Evolutionary conservation across 2,888 invertebrate genomes (phyloP).

Genomic region (Agrochola litura): DNA sequence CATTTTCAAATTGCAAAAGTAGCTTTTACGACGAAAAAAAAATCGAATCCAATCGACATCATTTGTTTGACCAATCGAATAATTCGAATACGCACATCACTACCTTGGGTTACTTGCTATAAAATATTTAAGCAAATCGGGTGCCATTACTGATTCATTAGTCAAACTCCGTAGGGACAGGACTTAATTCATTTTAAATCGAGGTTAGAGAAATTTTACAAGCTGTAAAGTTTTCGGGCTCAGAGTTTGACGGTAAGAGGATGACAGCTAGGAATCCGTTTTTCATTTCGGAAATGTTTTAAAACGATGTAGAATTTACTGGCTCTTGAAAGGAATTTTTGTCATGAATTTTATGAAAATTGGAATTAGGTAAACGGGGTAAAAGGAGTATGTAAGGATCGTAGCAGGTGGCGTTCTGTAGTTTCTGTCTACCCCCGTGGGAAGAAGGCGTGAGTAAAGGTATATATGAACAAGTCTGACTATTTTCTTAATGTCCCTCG

Average conservation of each 20-base stretch:
- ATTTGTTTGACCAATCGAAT: conserved; percentile 5
- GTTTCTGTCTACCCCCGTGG: too few relatives aligned
- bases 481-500: too few relatives aligned
- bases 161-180: conserved; percentile 57
- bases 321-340: conserved; percentile 1
- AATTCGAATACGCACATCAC: conserved; percentile 21
- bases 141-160: conserved; percentile 70
- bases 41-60: background rate
- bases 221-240: conserved; percentile 60
- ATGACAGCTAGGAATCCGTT: conserved; percentile 40
- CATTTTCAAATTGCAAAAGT: background rate
- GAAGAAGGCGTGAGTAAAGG: too few relatives aligned
- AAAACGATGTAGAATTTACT: conserved; percentile 6
- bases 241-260: conserved; percentile 36
- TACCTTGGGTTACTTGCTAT: conserved; percentile 26
- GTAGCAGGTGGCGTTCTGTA: too few relatives aligned
- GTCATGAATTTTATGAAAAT: background rate
- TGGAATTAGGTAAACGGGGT: background rate
- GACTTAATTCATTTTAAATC: conserved; percentile 69
- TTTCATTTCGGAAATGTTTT: conserved; percentile 42
- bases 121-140: conserved; percentile 70
- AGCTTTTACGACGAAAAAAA: background rate
- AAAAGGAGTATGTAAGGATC: too few relatives aligned
- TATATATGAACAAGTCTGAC: too few relatives aligned
- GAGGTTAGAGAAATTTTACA: conserved; percentile 63